Conservation (phyloP, 2,113 vertebrate genomes). For the Aegithalos caudatus region DNA sequence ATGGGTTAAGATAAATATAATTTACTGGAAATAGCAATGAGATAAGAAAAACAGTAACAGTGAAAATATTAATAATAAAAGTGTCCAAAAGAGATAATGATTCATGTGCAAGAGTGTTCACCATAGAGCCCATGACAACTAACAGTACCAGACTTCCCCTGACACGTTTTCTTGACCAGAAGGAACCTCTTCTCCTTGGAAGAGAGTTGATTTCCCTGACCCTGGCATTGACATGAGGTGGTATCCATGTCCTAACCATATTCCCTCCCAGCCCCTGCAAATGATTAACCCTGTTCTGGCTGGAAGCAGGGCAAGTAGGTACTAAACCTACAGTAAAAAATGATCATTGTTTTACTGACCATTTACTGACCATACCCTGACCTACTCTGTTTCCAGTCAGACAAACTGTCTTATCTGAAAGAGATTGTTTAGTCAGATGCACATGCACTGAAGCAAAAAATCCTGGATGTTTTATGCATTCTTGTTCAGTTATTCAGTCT, state of each 20-base stretch:
- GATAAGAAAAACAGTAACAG: not conserved
- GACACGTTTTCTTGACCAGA: accelerated
- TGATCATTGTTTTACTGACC: not conserved
- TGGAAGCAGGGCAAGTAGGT: not conserved
- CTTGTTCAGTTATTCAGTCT: not conserved
- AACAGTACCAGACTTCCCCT: not conserved
- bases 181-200: not conserved
- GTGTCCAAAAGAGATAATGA: not conserved
- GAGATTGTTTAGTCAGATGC: not conserved
- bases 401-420: not conserved
- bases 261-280: not conserved
- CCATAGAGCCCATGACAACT: accelerated
- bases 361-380: too few species aligned
- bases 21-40: not conserved
- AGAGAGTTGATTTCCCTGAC: not conserved
- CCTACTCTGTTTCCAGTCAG: not conserved
- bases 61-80: not conserved
- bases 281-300: not conserved
- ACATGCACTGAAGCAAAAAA: not conserved
- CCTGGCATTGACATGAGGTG: not conserved
- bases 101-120: not conserved
- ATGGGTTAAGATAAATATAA: accelerated
- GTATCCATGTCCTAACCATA: not conserved
- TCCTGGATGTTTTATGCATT: not conserved
- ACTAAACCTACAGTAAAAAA: not conserved